phyloP scores from a whole-genome alignment of 2,888 invertebrate species.

The Dione juno region DNA sequence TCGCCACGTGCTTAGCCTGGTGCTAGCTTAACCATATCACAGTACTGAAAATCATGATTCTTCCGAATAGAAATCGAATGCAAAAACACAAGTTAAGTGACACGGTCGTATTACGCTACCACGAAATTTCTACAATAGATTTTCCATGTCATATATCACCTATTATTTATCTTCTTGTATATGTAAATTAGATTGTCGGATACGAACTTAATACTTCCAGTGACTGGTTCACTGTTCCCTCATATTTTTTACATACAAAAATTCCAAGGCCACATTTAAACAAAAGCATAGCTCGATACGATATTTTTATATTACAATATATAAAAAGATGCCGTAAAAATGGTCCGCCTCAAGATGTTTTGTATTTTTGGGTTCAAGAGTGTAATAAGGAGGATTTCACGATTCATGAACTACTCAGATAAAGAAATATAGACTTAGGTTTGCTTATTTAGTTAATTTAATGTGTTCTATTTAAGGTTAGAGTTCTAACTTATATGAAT shows the following conservation, averaged over 20 bases:
- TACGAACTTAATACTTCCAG: not conserved
- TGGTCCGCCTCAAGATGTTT: slow-evolving; percentile 21
- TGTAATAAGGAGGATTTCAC: slow-evolving; percentile 26
- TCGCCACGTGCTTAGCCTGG: too few relatives aligned
- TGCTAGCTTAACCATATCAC: too few relatives aligned
- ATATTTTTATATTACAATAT: slow-evolving; percentile 26
- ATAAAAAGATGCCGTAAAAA: slow-evolving; percentile 28
- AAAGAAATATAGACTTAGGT: slow-evolving; percentile 9
- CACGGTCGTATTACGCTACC: too few relatives aligned
- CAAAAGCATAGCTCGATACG: slow-evolving; percentile 10
- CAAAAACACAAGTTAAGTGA: too few relatives aligned
- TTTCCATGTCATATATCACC: too few relatives aligned
- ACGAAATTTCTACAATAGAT: too few relatives aligned
- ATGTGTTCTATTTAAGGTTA: not conserved
- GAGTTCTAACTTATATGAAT: too few relatives aligned
- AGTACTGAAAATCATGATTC: too few relatives aligned
- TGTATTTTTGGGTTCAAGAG: slow-evolving; percentile 17
- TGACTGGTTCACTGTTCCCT: not conserved
- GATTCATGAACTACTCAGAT: slow-evolving; percentile 11
- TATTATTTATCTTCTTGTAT: too few relatives aligned
- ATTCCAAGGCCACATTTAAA: slow-evolving; percentile 9
- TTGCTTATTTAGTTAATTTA: slow-evolving; percentile 13
- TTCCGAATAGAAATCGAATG: too few relatives aligned
- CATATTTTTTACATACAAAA: not conserved
- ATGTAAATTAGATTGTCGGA: not conserved